phyloP scores from a whole-genome alignment of 2,797 vertebrate species.

The Leontocebus nigricollis region DNA sequence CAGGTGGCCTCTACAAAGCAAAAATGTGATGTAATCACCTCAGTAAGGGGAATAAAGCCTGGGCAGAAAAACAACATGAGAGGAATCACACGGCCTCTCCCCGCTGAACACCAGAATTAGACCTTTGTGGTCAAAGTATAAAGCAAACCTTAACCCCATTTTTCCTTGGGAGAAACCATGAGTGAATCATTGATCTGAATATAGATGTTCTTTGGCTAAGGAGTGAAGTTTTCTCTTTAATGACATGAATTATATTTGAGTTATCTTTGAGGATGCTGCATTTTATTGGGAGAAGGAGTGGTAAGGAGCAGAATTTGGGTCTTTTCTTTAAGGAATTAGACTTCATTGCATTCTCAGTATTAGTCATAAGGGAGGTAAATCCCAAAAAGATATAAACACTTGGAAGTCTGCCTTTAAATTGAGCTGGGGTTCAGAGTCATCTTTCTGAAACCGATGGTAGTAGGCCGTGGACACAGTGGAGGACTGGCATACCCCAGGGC shows the following conservation, averaged over 20 bases:
- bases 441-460: neutral
- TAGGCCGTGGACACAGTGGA: neutral
- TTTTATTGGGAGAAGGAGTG: neutral
- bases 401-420: neutral
- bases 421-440: neutral
- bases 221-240: neutral
- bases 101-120: neutral
- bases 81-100: neutral
- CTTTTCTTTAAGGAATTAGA: slow-evolving; percentile 12
- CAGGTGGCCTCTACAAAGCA: neutral
- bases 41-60: neutral
- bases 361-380: neutral
- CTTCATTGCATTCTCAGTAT: neutral
- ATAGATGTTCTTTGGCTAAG: neutral
- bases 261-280: neutral
- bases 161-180: neutral
- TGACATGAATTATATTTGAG: neutral
- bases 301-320: neutral
- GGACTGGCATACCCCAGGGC: neutral
- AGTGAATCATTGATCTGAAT: neutral
- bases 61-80: neutral
- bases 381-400: neutral
- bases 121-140: neutral
- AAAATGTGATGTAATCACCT: neutral
- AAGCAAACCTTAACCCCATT: neutral